Base-by-base conservation (phyloP, 2,888 invertebrate species). In the Aplocera efformata region DNA sequence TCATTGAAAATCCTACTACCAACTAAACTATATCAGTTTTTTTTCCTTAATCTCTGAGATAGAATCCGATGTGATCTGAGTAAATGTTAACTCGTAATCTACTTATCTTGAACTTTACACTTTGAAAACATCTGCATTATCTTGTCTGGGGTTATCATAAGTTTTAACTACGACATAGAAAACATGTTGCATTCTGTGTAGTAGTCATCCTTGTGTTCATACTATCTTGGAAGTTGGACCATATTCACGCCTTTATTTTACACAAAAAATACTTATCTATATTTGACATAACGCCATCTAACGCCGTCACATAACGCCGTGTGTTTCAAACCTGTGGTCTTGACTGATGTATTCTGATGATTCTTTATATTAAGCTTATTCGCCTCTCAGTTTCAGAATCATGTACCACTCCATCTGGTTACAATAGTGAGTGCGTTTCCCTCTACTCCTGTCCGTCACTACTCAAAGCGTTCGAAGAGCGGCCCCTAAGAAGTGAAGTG, bases 401-500 rank as follows among this genome's bases (percentile, higher is more conserved):
- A 1, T 90, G 90, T 53, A 56, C 20, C n/a, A 90, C 89, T 5
- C 90, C 90, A 1, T 63, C 79, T 9, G 83, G 84, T 1, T 53
- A 42, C 7, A 37, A 4, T 1, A 91, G 89, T 25, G 49, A 61
- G 1, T 91, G 91, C 50, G 60, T 88, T 1, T 80, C 85, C 0
- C 67, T 91, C 0, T 88, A 89, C 53, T 63, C 86, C 0, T 91
- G 91, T 43, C 59, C 61, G 5, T 30, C 56, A 0, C 59, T 91
- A 0, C 48, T 85, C 9, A 36, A 67, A 3, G 88, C 81, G 0
- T 79, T 89, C 42, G 65, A 84, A 5, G 78, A 82, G 42, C 56
- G 71, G 2, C 80, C 86, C 0, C 51, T 91, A 0, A 67, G 75
- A 0, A 63, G 56, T 5, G 51, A 63, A 1, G 59, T 85, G 0